These are phyloP conservation scores for Vanessa atalanta DNA, from an alignment of 1,140 invertebrate species.

Conservation along the genomic window DNA sequence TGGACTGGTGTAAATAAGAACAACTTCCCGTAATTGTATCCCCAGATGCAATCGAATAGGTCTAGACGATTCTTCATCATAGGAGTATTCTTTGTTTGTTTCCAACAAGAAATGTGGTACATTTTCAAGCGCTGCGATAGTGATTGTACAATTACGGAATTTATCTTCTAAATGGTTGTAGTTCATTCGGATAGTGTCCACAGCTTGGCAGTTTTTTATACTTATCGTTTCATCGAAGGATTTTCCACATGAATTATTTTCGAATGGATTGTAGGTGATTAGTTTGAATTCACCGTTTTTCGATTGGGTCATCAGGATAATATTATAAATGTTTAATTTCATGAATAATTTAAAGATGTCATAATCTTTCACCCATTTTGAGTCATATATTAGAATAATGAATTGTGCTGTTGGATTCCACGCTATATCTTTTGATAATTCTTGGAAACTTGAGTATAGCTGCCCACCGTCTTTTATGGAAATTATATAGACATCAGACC, in stretches of 20 bases:
- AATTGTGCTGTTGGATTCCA: slow-evolving; percentile 40
- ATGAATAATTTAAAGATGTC: slow-evolving; percentile 33
- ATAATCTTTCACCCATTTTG: slow-evolving; percentile 12
- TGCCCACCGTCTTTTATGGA: slow-evolving; percentile 12
- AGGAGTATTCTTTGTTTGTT: slow-evolving; percentile 6
- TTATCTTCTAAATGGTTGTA: slow-evolving; percentile 12
- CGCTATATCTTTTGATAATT: slow-evolving; percentile 14
- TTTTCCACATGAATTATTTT: slow-evolving; percentile 30
- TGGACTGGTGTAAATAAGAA: slow-evolving; percentile 46
- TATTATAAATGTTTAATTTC: slow-evolving; percentile 27
- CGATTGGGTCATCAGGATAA: slow-evolving; percentile 20
- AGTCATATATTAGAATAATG: slow-evolving; percentile 14
- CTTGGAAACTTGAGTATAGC: slow-evolving; percentile 13
- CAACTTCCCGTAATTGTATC: slow-evolving; percentile 46
- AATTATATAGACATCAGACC: slow-evolving; percentile 33
- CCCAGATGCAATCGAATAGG: slow-evolving; percentile 47
- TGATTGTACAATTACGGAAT: slow-evolving; percentile 28
- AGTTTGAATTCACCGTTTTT: slow-evolving; percentile 10
- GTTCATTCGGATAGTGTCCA: slow-evolving; percentile 16
- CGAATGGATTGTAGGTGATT: slow-evolving; percentile 33
- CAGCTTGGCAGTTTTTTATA: slow-evolving; percentile 22
- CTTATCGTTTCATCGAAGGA: slow-evolving; percentile 13
- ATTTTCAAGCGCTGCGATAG: slow-evolving; percentile 26
- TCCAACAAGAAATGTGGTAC: slow-evolving; percentile 28
- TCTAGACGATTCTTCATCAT: slow-evolving; percentile 21